A percentile compares a stretch with the other conserved stretches of the same genome.
Evolutionary conservation across 2,113 vertebrate species (phyloP).

Genomic region (Quiscalus mexicanus): DNA sequence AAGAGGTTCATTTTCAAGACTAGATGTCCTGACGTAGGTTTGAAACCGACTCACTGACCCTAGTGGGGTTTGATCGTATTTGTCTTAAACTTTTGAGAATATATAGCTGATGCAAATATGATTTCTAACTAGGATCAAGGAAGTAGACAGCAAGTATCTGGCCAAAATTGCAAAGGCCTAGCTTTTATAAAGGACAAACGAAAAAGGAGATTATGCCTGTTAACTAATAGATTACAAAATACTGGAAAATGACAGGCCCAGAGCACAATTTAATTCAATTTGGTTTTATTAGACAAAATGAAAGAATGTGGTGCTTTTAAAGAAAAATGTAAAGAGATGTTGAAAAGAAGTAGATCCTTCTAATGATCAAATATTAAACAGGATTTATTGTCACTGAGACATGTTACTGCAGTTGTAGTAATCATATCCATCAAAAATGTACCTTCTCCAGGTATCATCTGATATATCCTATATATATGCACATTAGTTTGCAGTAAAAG

Average conservation of each 20-base stretch:
- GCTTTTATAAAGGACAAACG: not conserved
- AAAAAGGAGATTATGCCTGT: not conserved
- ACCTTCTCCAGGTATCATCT: not conserved
- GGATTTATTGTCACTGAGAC: not conserved
- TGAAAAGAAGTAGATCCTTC: not conserved
- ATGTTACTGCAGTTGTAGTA: not conserved
- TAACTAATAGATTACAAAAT: not conserved
- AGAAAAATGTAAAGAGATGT: not conserved
- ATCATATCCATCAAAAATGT: not conserved
- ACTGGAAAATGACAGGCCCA: not conserved
- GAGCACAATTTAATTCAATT: not conserved
- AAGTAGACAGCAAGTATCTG: not conserved
- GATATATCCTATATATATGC: not conserved
- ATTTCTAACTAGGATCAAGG: not conserved
- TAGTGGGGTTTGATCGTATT: not conserved
- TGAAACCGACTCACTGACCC: not conserved
- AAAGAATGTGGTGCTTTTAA: not conserved
- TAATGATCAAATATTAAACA: not conserved
- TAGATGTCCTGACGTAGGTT: not conserved
- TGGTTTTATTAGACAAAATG: not conserved
- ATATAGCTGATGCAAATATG: not conserved
- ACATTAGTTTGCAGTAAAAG: not conserved
- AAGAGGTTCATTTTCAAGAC: not conserved
- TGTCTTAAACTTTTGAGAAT: not conserved
- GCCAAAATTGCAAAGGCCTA: not conserved